Evolutionary conservation across 1,140 invertebrate species (phyloP).

Genomic region (Drosophila truncata): DNA sequence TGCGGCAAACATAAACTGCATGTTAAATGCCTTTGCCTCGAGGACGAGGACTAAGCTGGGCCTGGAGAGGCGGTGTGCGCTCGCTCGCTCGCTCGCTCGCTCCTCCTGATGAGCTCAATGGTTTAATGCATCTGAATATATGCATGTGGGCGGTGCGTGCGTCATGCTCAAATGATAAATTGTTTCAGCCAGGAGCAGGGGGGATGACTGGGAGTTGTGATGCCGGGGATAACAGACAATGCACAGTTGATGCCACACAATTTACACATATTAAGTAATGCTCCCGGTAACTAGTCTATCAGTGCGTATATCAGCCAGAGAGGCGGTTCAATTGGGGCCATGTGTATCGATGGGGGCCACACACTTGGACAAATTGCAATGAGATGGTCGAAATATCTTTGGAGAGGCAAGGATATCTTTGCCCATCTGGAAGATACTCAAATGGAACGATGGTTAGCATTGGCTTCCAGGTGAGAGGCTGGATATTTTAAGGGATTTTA

Average conservation of each 20-base stretch:
- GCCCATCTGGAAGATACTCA: conserved; percentile 11
- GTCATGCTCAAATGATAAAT: conserved; percentile 83
- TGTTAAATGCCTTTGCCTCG: conserved; percentile 79
- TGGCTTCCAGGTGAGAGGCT: neutral
- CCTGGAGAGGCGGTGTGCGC: conserved; percentile 1
- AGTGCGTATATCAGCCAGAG: conserved; percentile 46
- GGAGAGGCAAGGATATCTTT: conserved; percentile 44
- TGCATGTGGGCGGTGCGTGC: conserved; percentile 63
- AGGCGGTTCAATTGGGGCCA: conserved; percentile 18
- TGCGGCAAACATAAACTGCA: conserved; percentile 82
- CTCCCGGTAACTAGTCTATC: conserved; percentile 71
- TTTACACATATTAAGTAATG: conserved; percentile 83
- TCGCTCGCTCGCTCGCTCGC: neutral
- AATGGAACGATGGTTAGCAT: conserved; percentile 1
- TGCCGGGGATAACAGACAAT: conserved; percentile 77
- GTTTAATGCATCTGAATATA: conserved; percentile 58
- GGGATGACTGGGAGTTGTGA: conserved; percentile 42
- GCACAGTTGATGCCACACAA: conserved; percentile 82
- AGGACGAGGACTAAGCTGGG: conserved; percentile 44
- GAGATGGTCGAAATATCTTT: conserved; percentile 58
- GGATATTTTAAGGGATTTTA: conserved; percentile 23
- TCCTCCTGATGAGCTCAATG: conserved; percentile 60
- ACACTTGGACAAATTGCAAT: conserved; percentile 71
- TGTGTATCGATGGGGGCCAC: conserved; percentile 7
- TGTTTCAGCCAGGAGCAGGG: conserved; percentile 45